Evolutionary conservation across 1,140 invertebrate genomes (phyloP).

Genomic region (Zaprionus davidi): DNA sequence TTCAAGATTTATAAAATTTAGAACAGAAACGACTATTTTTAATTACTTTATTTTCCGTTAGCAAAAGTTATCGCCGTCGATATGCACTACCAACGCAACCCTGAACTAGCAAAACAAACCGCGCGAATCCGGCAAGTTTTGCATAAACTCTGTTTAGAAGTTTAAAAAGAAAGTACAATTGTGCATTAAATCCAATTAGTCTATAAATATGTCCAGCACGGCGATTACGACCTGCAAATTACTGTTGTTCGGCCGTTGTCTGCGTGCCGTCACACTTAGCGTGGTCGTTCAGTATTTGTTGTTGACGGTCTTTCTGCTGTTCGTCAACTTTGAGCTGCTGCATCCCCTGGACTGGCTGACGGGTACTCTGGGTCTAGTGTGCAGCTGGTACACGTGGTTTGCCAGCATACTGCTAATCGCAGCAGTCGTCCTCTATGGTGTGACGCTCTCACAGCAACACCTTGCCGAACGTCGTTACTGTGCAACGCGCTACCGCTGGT

Average conservation of each 20-base stretch:
- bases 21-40: neutral
- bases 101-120: conserved; percentile 27
- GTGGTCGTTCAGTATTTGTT: conserved; percentile 76
- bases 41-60: neutral
- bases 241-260: conserved; percentile 56
- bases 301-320: conserved; percentile 85
- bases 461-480: conserved; percentile 85
- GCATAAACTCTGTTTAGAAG: neutral
- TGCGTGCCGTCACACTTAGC: conserved; percentile 61
- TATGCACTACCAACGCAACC: conserved; percentile 5
- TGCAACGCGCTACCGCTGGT: conserved; percentile 85
- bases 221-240: conserved; percentile 44
- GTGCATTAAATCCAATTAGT: neutral
- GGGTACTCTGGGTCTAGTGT: conserved; percentile 84
- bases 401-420: conserved; percentile 85
- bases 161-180: neutral
- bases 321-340: conserved; percentile 85
- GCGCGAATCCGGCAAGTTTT: conserved; percentile 28
- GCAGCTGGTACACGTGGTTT: conserved; percentile 86
- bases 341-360: conserved; percentile 85
- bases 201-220: conserved; percentile 1
- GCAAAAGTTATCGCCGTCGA: neutral
- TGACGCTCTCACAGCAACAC: conserved; percentile 87
- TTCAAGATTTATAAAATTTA: neutral
- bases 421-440: conserved; percentile 86